phyloP scores from a whole-genome alignment of 2,888 invertebrate genomes.

The Mesopsocus fuscifrons region DNA sequence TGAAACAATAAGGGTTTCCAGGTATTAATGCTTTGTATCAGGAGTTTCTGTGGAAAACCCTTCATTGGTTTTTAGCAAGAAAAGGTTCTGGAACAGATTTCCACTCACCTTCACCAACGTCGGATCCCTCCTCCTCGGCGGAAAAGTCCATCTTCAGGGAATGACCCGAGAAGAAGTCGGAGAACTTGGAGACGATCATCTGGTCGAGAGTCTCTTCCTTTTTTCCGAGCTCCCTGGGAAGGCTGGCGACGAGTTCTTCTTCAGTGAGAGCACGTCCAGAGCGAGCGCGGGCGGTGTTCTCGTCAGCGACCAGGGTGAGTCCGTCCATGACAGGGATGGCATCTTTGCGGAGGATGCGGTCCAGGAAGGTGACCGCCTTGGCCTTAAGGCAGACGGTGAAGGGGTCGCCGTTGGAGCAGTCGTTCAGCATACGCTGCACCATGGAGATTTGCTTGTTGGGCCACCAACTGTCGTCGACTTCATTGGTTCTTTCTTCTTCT shows the following conservation, averaged over 20 bases:
- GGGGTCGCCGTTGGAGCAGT: slow-evolving; percentile 7
- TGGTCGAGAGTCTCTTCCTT: slow-evolving; percentile 5
- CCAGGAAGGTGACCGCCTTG: slow-evolving; percentile 7
- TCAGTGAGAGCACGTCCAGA: slow-evolving; percentile 7
- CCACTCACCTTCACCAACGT: slow-evolving; percentile 5
- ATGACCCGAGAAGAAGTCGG: slow-evolving; percentile 7
- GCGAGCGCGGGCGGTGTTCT: slow-evolving; percentile 1
- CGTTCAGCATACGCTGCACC: slow-evolving; percentile 6
- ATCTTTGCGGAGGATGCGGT: slow-evolving; percentile 3
- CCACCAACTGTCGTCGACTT: slow-evolving; percentile 3
- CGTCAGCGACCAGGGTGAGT: slow-evolving; percentile 6
- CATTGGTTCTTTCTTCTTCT: slow-evolving; percentile 1
- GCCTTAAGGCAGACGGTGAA: slow-evolving; percentile 7
- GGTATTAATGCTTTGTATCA: too few relatives aligned
- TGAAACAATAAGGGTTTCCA: slow-evolving; percentile 1
- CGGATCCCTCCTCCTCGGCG: neutral
- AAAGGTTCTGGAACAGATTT: too few relatives aligned
- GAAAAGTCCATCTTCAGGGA: neutral
- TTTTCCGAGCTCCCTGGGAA: slow-evolving; percentile 3
- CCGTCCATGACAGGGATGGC: slow-evolving; percentile 5
- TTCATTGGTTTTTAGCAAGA: too few relatives aligned
- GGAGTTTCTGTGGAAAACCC: too few relatives aligned
- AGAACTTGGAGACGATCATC: slow-evolving; percentile 4
- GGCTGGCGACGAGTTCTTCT: slow-evolving; percentile 7
- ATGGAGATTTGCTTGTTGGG: slow-evolving; percentile 5